Evolutionary conservation across 2,888 invertebrate genomes (phyloP).

Genomic region (Lysandra bellargus): DNA sequence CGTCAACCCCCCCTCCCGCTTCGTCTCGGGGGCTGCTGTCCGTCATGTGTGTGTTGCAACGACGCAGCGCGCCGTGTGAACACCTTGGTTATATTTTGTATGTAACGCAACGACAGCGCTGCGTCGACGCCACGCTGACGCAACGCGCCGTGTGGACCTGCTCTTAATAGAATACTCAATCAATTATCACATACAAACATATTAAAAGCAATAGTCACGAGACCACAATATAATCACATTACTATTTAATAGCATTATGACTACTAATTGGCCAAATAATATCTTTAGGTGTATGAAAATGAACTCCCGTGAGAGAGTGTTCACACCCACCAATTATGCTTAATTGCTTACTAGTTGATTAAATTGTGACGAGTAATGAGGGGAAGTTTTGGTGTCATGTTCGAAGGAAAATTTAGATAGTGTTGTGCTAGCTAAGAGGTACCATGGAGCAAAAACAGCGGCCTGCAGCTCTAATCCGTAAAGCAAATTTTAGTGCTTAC

Average conservation of each 20-base stretch:
- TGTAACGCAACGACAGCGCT: too few relatives aligned
- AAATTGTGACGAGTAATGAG: conserved; percentile 2
- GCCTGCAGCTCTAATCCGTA: too few relatives aligned
- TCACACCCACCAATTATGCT: conserved; percentile 24
- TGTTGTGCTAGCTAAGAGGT: background rate
- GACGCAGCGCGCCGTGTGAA: too few relatives aligned
- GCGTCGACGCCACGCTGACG: too few relatives aligned
- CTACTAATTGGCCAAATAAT: conserved; percentile 20
- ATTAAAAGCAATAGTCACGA: background rate
- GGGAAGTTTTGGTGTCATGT: background rate
- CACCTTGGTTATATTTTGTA: too few relatives aligned
- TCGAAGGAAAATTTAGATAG: background rate
- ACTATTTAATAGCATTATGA: conserved; percentile 12
- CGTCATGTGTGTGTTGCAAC: too few relatives aligned
- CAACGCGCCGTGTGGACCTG: too few relatives aligned
- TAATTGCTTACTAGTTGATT: background rate
- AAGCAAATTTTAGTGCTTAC: too few relatives aligned
- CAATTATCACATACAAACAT: background rate
- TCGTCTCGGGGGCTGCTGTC: too few relatives aligned
- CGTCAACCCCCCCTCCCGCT: too few relatives aligned
- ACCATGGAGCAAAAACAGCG: too few relatives aligned
- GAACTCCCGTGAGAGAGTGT: background rate
- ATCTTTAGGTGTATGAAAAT: conserved; percentile 28
- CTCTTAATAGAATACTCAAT: background rate
- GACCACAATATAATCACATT: background rate